Conservation (phyloP, 2,797 vertebrate species). For the Aphelocoma californica region DNA sequence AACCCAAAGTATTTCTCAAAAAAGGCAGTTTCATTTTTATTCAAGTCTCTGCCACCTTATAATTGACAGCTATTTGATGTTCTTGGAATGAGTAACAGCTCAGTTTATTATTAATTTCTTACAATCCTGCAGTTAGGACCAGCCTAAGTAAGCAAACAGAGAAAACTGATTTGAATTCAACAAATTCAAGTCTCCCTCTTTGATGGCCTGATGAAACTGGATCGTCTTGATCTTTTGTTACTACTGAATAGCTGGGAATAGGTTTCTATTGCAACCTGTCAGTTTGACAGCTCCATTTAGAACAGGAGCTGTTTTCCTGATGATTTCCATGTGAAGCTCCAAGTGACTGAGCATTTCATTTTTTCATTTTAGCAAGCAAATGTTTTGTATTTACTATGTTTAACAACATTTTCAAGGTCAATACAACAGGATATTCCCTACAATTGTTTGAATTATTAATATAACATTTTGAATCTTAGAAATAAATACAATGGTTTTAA, state of each 20-base stretch:
- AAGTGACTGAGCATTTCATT: conserved; percentile 29
- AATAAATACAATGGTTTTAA: background rate
- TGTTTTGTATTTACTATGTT: conserved; percentile 10
- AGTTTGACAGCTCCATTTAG: conserved; percentile 48
- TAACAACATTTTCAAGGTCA: conserved; percentile 7
- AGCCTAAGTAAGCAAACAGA: background rate
- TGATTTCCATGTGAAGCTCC: conserved; percentile 36
- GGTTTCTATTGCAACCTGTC: conserved; percentile 36
- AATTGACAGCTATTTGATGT: conserved; percentile 1
- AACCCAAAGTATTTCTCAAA: conserved; percentile 6
- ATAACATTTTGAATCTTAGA: background rate
- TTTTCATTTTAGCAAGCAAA: conserved; percentile 4
- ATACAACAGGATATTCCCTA: background rate
- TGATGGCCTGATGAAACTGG: conserved; percentile 4
- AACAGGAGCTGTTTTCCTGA: conserved; percentile 27
- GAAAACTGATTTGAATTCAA: background rate
- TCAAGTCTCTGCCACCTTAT: background rate
- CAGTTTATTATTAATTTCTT: background rate
- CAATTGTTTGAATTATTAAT: background rate
- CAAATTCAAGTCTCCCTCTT: background rate
- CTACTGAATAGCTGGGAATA: conserved; percentile 21
- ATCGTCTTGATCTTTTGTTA: conserved; percentile 44
- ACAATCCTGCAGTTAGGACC: background rate
- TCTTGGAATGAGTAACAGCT: conserved; percentile 12
- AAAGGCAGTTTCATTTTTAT: conserved; percentile 18